A percentile compares a stretch with the other conserved stretches of the same genome.
Conservation (phyloP, 2,888 invertebrate species). For the Eilema sororculum region DNA sequence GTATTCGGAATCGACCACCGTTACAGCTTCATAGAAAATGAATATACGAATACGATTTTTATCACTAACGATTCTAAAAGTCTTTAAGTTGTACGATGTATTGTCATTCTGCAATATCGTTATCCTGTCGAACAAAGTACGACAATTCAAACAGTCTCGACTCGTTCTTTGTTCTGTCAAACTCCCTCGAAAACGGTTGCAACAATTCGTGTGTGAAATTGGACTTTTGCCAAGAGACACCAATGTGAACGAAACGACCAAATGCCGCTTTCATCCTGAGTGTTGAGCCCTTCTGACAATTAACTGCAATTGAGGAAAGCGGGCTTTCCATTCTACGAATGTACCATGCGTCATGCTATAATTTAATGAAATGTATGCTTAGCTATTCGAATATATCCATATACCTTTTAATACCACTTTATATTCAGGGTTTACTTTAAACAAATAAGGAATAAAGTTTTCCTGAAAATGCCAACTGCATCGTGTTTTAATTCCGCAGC, state of each 20-base stretch:
- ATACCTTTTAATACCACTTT: neutral
- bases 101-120: conserved; percentile 2
- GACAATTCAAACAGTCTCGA: conserved; percentile 44
- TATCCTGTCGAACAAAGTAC: conserved; percentile 35
- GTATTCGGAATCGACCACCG: neutral
- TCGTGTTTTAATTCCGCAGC: neutral
- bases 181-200: conserved; percentile 59
- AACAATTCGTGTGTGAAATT: conserved; percentile 63
- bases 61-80: neutral
- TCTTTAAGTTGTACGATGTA: neutral
- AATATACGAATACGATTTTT: too few species aligned
- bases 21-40: neutral
- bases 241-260: conserved; percentile 42
- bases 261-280: conserved; percentile 41
- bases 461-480: neutral
- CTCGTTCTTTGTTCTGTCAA: conserved; percentile 65
- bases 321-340: conserved; percentile 42
- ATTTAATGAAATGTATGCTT: neutral
- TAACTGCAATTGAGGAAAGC: conserved; percentile 41
- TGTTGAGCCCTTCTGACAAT: conserved; percentile 48
- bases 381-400: neutral
- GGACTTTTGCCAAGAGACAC: conserved; percentile 48
- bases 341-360: conserved; percentile 26
- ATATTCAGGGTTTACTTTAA: neutral
- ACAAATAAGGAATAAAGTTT: neutral